Evolutionary conservation across 2,888 invertebrate species (phyloP).

Genomic region (Automeris io): DNA sequence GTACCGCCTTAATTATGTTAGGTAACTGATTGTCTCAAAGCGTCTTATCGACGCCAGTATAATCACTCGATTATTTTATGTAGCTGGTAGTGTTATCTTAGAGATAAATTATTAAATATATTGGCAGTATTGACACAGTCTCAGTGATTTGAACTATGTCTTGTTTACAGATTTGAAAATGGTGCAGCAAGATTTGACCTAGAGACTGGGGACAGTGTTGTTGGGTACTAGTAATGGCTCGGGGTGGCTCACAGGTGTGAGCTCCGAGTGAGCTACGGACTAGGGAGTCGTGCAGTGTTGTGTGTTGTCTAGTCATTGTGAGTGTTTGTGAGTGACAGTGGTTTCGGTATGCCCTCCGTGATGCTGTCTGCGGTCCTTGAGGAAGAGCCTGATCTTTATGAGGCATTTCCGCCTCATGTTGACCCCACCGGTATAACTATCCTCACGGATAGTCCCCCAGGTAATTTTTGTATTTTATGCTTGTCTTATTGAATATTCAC

Average conservation of each 20-base stretch:
- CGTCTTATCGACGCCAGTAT: constrained; percentile 37
- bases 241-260: constrained; percentile 59
- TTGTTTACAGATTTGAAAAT: constrained; percentile 71
- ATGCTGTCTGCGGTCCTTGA: constrained; percentile 85
- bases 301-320: constrained; percentile 63
- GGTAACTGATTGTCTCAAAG: constrained; percentile 49
- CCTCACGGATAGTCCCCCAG: constrained; percentile 80
- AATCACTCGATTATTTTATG: constrained; percentile 39
- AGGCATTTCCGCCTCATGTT: constrained; percentile 88
- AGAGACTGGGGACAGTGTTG: constrained; percentile 41
- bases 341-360: constrained; percentile 77
- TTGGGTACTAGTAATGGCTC: constrained; percentile 50
- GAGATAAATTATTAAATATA: constrained; percentile 31
- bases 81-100: constrained; percentile 42
- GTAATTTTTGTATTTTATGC: constrained; percentile 44
- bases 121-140: constrained; percentile 35
- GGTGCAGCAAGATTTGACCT: constrained; percentile 78
- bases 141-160: constrained; percentile 41
- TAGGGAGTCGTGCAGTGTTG: constrained; percentile 57
- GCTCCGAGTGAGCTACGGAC: constrained; percentile 45
- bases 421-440: constrained; percentile 87
- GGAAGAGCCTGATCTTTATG: constrained; percentile 85
- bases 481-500: too few species aligned
- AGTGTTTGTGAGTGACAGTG: constrained; percentile 44
- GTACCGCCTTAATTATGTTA: constrained; percentile 65